Evolutionary conservation across 2,113 vertebrate species (phyloP), one percentile per base, ranked within the genome.

Genomic region (Entelurus aequoreus): DNA sequence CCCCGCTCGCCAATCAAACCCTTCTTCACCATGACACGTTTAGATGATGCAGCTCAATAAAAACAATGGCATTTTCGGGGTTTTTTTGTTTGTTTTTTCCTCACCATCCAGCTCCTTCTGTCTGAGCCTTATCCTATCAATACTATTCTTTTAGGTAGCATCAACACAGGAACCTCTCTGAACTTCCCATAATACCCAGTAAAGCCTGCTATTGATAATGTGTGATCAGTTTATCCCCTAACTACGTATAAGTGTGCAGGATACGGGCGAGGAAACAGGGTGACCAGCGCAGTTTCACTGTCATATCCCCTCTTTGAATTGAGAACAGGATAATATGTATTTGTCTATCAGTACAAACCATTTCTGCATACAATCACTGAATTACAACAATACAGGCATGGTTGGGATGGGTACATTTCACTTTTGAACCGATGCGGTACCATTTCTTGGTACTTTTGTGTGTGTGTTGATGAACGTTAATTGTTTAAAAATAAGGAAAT

Each of bases 161-260:
- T 81, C 65, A 83, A 76, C 74, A 74, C 64, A 67, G 52, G 77
- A 83, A 75, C 62, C 57, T 59, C 57, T 71, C 70, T 72, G 81
- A 82, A 74, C 83, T 71, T 76, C 72, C 68, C 21, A 59, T 78
- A 71, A 84, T 73, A 48, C 74, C 65, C 48, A 65, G 69, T 78
- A 78, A 81, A 79, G 77, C 82, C 73, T 49, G 2, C 38, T 79
- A 85, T 84, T 81, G 85, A 87, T 85, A 75, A 71, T 75, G 62
- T 75, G 70, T 74, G 71, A 80, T 87, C 84, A 76, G 68, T 76
- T 84, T 77, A 77, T 69, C 72, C 64, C 61, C 73, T 77, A 81
- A 28, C 28, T 75, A 76, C 79, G 68, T 62, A 72, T 62, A 59
- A 8, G 59, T 73, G 73, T 58, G 51, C 42, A 62, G 67, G 58